Percentiles rank a stretch among this genome's conserved stretches.
Evolutionary conservation across 2,888 invertebrate genomes (phyloP).

Genomic region (Cheilosia vernalis): DNA sequence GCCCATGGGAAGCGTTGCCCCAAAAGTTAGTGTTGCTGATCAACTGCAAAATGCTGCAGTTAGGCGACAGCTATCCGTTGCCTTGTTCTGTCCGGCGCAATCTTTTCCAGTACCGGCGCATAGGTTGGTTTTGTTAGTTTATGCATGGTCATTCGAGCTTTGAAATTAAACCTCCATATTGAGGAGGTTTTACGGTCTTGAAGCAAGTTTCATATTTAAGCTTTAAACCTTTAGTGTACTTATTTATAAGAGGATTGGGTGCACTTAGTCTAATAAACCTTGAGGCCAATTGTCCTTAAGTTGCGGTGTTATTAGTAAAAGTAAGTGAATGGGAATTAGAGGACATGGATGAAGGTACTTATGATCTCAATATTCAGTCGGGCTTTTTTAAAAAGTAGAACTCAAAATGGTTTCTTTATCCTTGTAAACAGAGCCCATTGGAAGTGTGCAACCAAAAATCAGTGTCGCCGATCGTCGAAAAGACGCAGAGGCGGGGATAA

Average conservation of each 20-base stretch:
- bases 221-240: too few relatives aligned
- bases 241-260: too few relatives aligned
- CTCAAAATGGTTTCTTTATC: neutral
- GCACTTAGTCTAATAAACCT: too few relatives aligned
- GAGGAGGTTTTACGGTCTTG: too few relatives aligned
- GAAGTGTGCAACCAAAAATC: conserved; percentile 86
- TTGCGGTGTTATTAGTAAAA: neutral
- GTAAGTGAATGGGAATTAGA: too few relatives aligned
- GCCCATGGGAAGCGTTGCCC: conserved; percentile 84
- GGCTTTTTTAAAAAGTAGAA: neutral
- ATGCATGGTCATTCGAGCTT: too few relatives aligned
- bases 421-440: conserved; percentile 81
- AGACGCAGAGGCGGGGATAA: conserved; percentile 83
- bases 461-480: conserved; percentile 83
- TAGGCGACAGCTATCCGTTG: conserved; percentile 81
- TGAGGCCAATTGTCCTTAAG: neutral
- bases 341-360: neutral
- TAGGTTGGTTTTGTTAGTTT: conserved; percentile 59
- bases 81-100: conserved; percentile 88
- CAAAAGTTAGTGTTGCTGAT: conserved; percentile 84
- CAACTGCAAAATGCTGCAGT: conserved; percentile 78
- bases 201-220: too few relatives aligned
- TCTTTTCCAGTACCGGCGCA: conserved; percentile 84
- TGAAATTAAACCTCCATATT: too few relatives aligned
- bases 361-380: conserved; percentile 55